phyloP scores from a whole-genome alignment of 2,797 vertebrate species.

The Chanos chanos region DNA sequence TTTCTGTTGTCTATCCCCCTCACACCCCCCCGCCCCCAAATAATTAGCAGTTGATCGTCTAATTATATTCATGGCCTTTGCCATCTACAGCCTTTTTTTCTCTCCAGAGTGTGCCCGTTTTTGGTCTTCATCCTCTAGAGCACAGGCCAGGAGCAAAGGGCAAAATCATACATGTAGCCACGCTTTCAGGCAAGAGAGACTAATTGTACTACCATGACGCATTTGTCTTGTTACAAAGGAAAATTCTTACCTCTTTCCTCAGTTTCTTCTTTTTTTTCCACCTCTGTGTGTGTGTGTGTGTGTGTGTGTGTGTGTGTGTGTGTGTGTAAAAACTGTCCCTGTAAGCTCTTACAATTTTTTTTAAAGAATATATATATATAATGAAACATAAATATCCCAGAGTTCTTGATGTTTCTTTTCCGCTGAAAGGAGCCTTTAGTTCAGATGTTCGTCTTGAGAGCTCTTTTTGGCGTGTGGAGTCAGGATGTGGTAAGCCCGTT shows the following conservation, averaged over 20 bases:
- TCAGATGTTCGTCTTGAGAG: too few species aligned
- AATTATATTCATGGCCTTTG: conserved; percentile 54
- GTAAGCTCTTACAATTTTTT: too few species aligned
- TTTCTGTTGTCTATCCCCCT: conserved; percentile 40
- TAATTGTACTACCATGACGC: conserved; percentile 26
- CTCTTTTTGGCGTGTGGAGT: too few species aligned
- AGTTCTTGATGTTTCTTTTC: conserved; percentile 42
- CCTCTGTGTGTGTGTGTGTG: too few species aligned
- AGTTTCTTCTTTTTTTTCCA: conserved; percentile 48
- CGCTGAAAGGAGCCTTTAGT: conserved; percentile 36
- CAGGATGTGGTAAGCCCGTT: conserved; percentile 61
- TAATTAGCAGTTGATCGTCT: conserved; percentile 63
- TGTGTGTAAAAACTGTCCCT: too few species aligned
- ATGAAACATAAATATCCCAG: conserved; percentile 56
- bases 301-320: too few species aligned
- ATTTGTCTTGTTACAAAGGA: background rate
- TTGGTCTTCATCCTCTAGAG: conserved; percentile 43
- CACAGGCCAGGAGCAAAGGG: conserved; percentile 54
- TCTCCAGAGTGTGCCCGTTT: conserved; percentile 33
- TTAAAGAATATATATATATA: too few species aligned
- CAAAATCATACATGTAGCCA: conserved; percentile 41
- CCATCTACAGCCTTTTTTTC: conserved; percentile 37
- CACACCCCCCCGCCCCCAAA: conserved; percentile 53
- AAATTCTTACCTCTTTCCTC: conserved; percentile 28
- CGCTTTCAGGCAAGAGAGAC: too few species aligned